phyloP scores from a whole-genome alignment of 1,140 invertebrate genomes.

The Melanaphis sacchari region DNA sequence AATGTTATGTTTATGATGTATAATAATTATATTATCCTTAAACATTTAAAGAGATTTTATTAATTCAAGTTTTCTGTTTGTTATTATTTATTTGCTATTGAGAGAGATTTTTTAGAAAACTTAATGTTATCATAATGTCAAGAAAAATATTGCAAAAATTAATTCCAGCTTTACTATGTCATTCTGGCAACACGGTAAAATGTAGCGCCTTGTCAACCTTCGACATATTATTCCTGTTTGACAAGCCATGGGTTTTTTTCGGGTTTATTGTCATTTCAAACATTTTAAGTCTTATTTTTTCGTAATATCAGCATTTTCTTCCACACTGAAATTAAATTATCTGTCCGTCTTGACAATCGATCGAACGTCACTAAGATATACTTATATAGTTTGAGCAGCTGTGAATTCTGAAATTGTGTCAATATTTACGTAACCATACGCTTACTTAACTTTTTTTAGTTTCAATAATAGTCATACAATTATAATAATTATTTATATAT shows the following conservation, averaged over 20 bases:
- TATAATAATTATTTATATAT: neutral
- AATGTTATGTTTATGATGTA: neutral
- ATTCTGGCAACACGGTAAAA: neutral
- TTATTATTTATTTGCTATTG: neutral
- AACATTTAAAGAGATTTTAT: neutral
- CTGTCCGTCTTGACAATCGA: neutral
- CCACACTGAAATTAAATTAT: neutral
- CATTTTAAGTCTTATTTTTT: neutral
- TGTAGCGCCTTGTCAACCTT: neutral
- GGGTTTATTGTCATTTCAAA: constrained; percentile 14
- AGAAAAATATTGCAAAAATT: constrained; percentile 15
- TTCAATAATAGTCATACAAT: neutral
- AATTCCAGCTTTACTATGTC: neutral
- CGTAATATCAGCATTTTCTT: neutral
- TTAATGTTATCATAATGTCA: neutral
- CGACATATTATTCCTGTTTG: neutral
- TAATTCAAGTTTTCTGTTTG: neutral
- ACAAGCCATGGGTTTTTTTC: neutral
- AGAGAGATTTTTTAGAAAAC: neutral
- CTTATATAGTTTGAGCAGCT: neutral
- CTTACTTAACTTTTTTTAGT: neutral
- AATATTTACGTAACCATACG: neutral
- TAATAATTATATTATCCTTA: neutral
- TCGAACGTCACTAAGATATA: neutral
- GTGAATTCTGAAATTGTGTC: neutral